phyloP scores from a whole-genome alignment of 23 tunicate species.

The Clavelina lepadiformis region DNA sequence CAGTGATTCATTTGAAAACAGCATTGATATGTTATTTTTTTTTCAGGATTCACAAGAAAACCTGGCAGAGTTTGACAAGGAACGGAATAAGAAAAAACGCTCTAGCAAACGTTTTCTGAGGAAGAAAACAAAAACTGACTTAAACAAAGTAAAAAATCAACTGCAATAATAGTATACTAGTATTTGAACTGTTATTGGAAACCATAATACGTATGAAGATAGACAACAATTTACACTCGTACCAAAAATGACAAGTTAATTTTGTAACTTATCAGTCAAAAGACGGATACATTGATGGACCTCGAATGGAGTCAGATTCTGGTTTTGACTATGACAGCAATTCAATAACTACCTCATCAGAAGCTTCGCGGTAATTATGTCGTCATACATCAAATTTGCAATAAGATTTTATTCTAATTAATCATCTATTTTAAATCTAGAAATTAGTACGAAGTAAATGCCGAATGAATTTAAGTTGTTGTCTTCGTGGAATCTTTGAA shows the following conservation, averaged over 20 bases:
- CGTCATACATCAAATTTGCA: background rate
- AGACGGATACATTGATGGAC: no score
- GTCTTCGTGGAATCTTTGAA: background rate
- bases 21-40: no score
- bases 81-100: constrained; percentile 71
- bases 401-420: background rate
- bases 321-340: constrained; percentile 2
- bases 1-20: no score
- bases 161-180: no score
- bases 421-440: background rate
- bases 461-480: background rate
- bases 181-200: no score
- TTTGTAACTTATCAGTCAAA: no score
- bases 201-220: no score
- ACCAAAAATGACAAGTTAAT: no score
- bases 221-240: no score
- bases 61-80: constrained; percentile 65
- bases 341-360: background rate
- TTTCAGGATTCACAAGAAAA: constrained; percentile 18
- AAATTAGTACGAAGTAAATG: background rate
- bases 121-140: constrained; percentile 36
- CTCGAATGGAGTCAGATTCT: constrained; percentile 10
- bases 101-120: constrained; percentile 52
- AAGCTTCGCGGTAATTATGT: background rate
- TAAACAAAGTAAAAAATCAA: no score